Evolutionary conservation across 1,140 invertebrate genomes (phyloP), one percentile per base, ranked within the genome.

Genomic region (Pachypsylla venusta): DNA sequence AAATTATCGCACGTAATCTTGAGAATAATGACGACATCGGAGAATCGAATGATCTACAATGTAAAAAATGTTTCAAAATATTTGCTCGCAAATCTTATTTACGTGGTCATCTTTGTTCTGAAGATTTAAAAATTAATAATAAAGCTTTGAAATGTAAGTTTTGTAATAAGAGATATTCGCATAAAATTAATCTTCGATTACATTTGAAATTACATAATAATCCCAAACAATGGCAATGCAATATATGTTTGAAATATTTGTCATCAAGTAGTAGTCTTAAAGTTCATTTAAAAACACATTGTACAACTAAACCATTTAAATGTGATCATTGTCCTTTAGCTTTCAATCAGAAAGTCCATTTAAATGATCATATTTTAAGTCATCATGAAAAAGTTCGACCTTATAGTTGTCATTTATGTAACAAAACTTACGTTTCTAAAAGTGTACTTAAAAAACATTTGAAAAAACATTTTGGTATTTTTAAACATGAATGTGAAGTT

Each of bases 401-500:
- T 48, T 48, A 10, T 22, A 48, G 22, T 22, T 48, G 42, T 48
- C 42, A 48, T 5, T 22, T 48, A 4, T 48, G 42, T n/a, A 48
- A 48, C 22, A 48, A 48, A 48, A 48, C 42, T 22, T 48, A 48
- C 22, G 42, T 48, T n/a, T 48, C 42, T 22, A 48, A 48, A n/a
- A 48, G 42, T 48, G 42, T 48, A 10, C 42, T 48, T 19, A 48
- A 48, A 22, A 48, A 48, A 48, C 42, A 48, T 48, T 48, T 48
- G 42, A 48, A 48, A n/a, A 48, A 48, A 48, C 42, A 48, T 48
- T 22, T 48, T n/a, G 42, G 42, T n/a, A n/a, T 48, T 22, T 48
- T 5, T 19, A 48, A 48, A n/a, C n/a, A 48, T 22, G 42, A n/a
- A 3, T 48, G 42, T 48, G 42, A 48, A 22, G 16, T 48, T 48